phyloP scores from a whole-genome alignment of 2,797 vertebrate species.

The Leuciscus waleckii region DNA sequence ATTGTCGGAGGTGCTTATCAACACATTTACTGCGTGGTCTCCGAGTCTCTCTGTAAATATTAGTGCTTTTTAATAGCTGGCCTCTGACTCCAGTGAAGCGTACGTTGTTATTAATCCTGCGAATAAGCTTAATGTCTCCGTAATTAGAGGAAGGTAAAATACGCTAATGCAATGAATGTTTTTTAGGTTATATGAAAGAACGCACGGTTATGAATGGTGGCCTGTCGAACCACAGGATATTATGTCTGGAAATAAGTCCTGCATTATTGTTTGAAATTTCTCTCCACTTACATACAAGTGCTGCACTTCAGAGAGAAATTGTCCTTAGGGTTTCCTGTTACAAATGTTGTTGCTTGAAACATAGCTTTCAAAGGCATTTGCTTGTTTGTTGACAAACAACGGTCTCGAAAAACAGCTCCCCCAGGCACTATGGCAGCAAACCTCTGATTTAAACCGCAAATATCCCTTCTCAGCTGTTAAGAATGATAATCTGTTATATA shows the following conservation, averaged over 20 bases:
- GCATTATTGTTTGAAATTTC: constrained; percentile 54
- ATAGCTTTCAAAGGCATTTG: constrained; percentile 65
- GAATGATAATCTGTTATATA: constrained; percentile 75
- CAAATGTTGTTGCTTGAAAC: constrained; percentile 70
- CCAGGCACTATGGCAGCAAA: constrained; percentile 62
- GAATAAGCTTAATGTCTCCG: constrained; percentile 36
- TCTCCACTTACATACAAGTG: constrained; percentile 46
- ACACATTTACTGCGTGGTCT: constrained; percentile 23
- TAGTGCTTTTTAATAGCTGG: constrained; percentile 44
- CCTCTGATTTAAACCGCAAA: constrained; percentile 75
- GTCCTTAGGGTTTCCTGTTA: constrained; percentile 45
- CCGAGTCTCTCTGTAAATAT: constrained; percentile 19
- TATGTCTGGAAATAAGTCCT: constrained; percentile 44
- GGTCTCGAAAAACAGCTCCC: constrained; percentile 60
- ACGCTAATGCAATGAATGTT: constrained; percentile 28
- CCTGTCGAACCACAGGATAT: constrained; percentile 39
- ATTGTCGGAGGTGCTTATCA: constrained; percentile 64
- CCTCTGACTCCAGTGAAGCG: constrained; percentile 24
- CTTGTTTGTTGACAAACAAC: constrained; percentile 57
- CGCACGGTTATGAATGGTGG: constrained; percentile 17
- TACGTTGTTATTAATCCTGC: constrained; percentile 8
- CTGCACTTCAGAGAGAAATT: constrained; percentile 41
- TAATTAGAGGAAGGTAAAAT: constrained; percentile 49
- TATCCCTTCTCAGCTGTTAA: constrained; percentile 60
- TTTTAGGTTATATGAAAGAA: constrained; percentile 11